Evolutionary conservation across 2,888 invertebrate genomes (phyloP), one percentile per base, ranked within the genome.

Genomic region (Chloroclysta siterata): DNA sequence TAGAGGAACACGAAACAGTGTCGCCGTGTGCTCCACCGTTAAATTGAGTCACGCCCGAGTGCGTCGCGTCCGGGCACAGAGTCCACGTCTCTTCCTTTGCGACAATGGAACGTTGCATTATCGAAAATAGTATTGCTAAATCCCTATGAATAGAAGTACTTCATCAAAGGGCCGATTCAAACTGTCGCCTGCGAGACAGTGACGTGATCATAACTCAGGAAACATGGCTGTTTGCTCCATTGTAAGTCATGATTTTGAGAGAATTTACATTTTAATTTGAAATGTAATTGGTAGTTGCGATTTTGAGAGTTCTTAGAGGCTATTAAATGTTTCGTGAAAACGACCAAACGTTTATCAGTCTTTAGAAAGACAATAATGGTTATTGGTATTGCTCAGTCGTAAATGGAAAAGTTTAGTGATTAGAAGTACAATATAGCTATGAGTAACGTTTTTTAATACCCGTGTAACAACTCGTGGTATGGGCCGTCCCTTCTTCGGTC

Each of bases 11-110:
- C 76, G 76, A 80, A 79, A 79, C 77, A 75, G 78, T 82, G 82
- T 84, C 81, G 77, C 80, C 69, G 84, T 76, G 78, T 79, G 78
- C 76, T 76, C 73, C 76, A 81, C 80, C 87, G 87, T 86, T 81
- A 88, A 89, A 89, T 89, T 84, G 78, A 75, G 77, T 75, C 77
- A 83, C 74, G 87, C 80, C 68, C 73, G 83, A 87, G 77, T 77
- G 87, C 79, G 71, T 73, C 64, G 55, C 69, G 70, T 68, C 84
- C 85, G 88, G 84, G 82, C 81, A 71, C 71, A 60, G 70, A 65
- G 70, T 75, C 73, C 46, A 71, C 72, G 79, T 77, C 80, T 81
- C 81, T 85, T 83, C 84, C 84, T 84, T 77, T 68, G 76, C 75
- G 74, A 76, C 82, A 78, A 85, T 87, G 82, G 84, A 72, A 70